Percentiles rank a stretch among this genome's conserved stretches.
phyloP scores from a whole-genome alignment of 2,888 invertebrate genomes.

The Dolomedes plantarius region DNA sequence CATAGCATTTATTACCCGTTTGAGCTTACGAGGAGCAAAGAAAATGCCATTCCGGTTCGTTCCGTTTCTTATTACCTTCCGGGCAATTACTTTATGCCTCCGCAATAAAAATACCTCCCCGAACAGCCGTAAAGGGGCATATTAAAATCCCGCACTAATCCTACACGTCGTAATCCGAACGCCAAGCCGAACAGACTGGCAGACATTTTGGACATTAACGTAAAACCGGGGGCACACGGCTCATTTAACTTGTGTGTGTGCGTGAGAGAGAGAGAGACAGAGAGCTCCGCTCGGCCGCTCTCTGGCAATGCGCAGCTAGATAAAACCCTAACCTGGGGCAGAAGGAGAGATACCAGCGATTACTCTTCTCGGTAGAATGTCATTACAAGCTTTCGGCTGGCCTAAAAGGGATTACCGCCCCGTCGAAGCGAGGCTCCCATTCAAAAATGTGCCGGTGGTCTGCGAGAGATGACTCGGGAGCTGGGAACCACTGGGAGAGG shows the following conservation, averaged over 20 bases:
- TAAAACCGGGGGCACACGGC: neutral
- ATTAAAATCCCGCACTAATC: neutral
- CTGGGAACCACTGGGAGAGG: too few relatives aligned
- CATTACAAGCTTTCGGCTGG: neutral
- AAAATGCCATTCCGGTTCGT: neutral
- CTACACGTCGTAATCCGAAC: constrained; percentile 8
- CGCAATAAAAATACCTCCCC: neutral
- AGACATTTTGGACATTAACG: constrained; percentile 4
- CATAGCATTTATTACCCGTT: neutral
- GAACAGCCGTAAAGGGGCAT: neutral
- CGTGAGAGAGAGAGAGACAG: too few relatives aligned
- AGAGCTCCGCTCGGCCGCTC: neutral
- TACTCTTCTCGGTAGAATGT: neutral
- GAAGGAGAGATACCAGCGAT: neutral
- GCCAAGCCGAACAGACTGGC: too few relatives aligned
- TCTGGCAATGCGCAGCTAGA: neutral
- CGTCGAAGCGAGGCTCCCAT: too few relatives aligned
- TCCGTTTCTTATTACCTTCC: neutral
- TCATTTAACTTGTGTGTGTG: constrained; percentile 5
- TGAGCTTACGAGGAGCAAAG: neutral
- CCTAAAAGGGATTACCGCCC: neutral
- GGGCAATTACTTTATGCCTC: constrained; percentile 3
- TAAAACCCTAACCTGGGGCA: neutral
- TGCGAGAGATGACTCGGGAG: too few relatives aligned
- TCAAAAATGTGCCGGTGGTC: too few relatives aligned